Evolutionary conservation across 2,113 vertebrate species (phyloP).

Genomic region (zebrafish (Danio rerio)): GRCz12tu NC_133196.1:19611501-19612000

Average conservation of each 20-base stretch:
- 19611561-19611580: slow-evolving; percentile 45
- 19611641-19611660: not conserved
- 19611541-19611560: not conserved
- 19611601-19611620: not conserved
- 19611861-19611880: slow-evolving; percentile 63
- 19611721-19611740: not conserved
- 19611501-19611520: slow-evolving; percentile 34
- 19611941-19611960: slow-evolving; percentile 76
- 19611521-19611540: slow-evolving; percentile 34
- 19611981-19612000: slow-evolving; percentile 80
- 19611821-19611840: not conserved
- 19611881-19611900: slow-evolving; percentile 67
- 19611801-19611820: not conserved
- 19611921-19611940: slow-evolving; percentile 47
- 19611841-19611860: slow-evolving; percentile 24
- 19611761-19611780: slow-evolving; percentile 7
- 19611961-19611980: slow-evolving; percentile 74
- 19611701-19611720: not conserved
- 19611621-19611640: not conserved
- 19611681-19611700: not conserved
- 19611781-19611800: not conserved
- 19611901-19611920: not conserved
- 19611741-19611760: not conserved
- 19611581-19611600: slow-evolving; percentile 11
- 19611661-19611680: not conserved